Conservation (phyloP, 2,888 invertebrate species). For the Aleiodes testaceus region DNA sequence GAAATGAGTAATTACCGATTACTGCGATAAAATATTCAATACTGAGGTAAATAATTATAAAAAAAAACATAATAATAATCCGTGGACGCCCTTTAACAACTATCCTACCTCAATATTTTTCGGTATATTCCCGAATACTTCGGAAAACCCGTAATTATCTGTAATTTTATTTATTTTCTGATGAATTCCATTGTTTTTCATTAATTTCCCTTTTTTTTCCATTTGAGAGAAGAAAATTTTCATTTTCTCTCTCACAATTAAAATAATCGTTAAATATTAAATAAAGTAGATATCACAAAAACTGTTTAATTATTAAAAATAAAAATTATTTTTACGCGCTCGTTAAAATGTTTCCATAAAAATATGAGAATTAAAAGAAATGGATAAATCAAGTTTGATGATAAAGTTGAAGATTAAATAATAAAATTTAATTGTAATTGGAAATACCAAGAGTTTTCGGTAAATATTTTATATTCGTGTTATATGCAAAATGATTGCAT, state of each 20-base stretch:
- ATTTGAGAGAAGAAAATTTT: too few species aligned
- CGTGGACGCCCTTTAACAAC: conserved; percentile 41
- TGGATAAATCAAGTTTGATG: too few species aligned
- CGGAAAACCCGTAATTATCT: conserved; percentile 31
- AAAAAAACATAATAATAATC: neutral
- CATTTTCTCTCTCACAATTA: neutral
- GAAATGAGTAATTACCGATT: neutral
- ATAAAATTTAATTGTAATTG: conserved; percentile 11
- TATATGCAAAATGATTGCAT: conserved; percentile 58
- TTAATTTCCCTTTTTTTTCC: neutral
- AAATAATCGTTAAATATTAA: conserved; percentile 11
- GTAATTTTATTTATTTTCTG: neutral
- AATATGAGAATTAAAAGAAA: too few species aligned
- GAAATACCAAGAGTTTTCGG: conserved; percentile 37
- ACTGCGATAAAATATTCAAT: conserved; percentile 1
- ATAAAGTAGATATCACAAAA: neutral
- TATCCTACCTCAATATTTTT: conserved; percentile 44
- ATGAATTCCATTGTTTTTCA: neutral
- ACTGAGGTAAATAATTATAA: neutral
- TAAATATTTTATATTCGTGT: conserved; percentile 59
- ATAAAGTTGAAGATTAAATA: neutral
- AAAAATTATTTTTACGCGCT: conserved; percentile 25
- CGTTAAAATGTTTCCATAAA: conserved; percentile 35
- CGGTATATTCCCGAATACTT: conserved; percentile 32
- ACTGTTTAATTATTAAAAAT: neutral